Evolutionary conservation across 2,888 invertebrate species (phyloP).

Genomic region (Melikaiella ostensackeni): DNA sequence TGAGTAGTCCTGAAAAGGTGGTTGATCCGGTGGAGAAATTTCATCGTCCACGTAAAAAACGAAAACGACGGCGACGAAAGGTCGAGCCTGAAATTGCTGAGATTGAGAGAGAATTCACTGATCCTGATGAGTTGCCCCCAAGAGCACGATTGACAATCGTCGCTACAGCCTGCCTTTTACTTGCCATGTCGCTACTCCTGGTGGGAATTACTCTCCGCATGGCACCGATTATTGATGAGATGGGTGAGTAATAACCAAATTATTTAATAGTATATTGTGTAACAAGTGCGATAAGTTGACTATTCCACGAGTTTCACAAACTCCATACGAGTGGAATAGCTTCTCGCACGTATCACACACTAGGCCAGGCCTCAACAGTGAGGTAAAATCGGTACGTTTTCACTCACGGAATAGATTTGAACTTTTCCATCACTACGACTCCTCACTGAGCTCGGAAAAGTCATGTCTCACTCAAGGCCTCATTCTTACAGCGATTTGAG

Average conservation of each 20-base stretch:
- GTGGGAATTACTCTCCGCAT: constrained; percentile 95
- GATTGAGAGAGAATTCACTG: constrained; percentile 80
- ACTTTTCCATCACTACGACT: too few species aligned
- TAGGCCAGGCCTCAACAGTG: too few species aligned
- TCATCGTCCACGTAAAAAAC: constrained; percentile 75
- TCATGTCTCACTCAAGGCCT: too few species aligned
- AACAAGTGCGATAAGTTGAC: too few species aligned
- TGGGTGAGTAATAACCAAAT: constrained; percentile 85
- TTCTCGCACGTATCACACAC: too few species aligned
- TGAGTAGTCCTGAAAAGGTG: constrained; percentile 63
- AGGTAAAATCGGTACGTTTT: too few species aligned
- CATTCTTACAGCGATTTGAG: too few species aligned
- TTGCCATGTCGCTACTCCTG: constrained; percentile 92
- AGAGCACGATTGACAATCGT: constrained; percentile 94
- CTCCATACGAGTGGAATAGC: too few species aligned
- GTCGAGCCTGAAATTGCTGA: constrained; percentile 65
- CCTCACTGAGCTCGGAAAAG: too few species aligned
- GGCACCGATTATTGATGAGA: constrained; percentile 97
- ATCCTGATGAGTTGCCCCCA: constrained; percentile 90
- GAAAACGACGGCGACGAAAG: constrained; percentile 71
- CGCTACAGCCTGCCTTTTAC: constrained; percentile 91
- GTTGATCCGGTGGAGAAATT: constrained; percentile 63
- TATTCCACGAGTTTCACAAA: too few species aligned
- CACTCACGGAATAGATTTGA: too few species aligned
- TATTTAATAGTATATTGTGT: neutral